Conservation (phyloP, 37 sponge, comb jelly and placozoan genomes). For the Cladorhizidae sp. region DNA sequence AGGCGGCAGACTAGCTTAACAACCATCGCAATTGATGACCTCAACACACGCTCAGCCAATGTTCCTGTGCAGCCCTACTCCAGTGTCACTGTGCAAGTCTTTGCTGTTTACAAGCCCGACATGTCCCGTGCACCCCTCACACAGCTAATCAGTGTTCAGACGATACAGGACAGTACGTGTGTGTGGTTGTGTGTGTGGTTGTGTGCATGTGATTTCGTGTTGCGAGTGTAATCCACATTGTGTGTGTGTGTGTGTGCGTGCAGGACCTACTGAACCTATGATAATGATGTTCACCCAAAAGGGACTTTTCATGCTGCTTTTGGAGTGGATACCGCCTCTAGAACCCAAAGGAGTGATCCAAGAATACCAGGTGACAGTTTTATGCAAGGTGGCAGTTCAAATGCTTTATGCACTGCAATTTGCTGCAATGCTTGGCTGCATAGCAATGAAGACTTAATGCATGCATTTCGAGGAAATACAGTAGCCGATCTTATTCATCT, state of each 20-base stretch:
- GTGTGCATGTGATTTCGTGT: not conserved
- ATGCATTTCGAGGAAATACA: too few relatives aligned
- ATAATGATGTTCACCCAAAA: not conserved
- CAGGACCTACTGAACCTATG: not conserved
- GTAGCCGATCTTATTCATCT: too few relatives aligned
- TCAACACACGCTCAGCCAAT: too few relatives aligned
- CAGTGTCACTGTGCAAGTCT: not conserved
- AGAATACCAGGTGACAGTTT: conserved; percentile 31
- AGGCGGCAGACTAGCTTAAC: not conserved
- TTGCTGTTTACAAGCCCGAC: not conserved
- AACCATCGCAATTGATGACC: not conserved
- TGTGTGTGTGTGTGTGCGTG: too few relatives aligned
- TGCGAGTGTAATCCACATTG: not conserved
- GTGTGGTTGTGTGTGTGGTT: too few relatives aligned
- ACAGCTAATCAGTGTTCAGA: too few relatives aligned
- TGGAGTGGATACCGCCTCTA: conserved; percentile 45
- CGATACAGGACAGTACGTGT: too few relatives aligned
- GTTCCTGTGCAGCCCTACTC: not conserved
- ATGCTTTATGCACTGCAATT: too few relatives aligned
- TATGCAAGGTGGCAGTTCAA: too few relatives aligned
- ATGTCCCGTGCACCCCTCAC: too few relatives aligned
- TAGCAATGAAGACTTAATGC: too few relatives aligned
- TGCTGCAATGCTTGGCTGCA: too few relatives aligned
- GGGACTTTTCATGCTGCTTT: conserved; percentile 3
- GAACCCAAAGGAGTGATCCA: conserved; percentile 52